phyloP scores from a whole-genome alignment of 2,797 vertebrate genomes.

The Acomys russatus region DNA sequence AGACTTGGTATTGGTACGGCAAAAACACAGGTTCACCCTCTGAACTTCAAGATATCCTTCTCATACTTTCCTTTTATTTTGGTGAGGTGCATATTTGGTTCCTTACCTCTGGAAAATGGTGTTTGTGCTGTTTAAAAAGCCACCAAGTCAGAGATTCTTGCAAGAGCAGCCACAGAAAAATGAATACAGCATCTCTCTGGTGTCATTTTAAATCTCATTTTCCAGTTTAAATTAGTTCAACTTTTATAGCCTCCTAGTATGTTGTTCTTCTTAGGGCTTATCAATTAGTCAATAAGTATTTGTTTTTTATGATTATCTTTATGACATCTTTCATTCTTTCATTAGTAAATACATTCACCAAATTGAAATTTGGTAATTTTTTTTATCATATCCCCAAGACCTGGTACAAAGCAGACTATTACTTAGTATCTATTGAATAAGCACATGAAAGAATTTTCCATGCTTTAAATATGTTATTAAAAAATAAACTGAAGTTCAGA shows the following conservation, averaged over 20 bases:
- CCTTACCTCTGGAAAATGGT: neutral
- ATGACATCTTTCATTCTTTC: neutral
- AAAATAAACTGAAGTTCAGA: constrained; percentile 9
- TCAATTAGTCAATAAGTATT: neutral
- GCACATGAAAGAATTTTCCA: neutral
- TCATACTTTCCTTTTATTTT: neutral
- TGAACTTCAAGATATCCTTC: neutral
- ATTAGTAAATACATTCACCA: neutral
- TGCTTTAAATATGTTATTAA: neutral
- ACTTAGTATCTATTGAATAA: neutral
- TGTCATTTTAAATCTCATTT: neutral
- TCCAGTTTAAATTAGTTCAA: constrained; percentile 1
- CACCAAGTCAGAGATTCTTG: neutral
- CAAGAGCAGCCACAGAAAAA: constrained; percentile 31
- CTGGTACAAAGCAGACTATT: neutral
- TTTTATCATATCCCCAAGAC: neutral
- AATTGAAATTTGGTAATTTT: neutral
- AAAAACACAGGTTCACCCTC: neutral
- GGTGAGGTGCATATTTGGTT: neutral
- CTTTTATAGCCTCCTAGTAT: constrained; percentile 1
- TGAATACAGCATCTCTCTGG: neutral
- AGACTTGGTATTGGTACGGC: neutral
- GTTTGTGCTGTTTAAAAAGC: neutral
- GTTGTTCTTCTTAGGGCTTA: neutral
- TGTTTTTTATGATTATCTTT: neutral